Evolutionary conservation across 1,140 invertebrate species (phyloP).

Genomic region (Arctopsyche grandis): DNA sequence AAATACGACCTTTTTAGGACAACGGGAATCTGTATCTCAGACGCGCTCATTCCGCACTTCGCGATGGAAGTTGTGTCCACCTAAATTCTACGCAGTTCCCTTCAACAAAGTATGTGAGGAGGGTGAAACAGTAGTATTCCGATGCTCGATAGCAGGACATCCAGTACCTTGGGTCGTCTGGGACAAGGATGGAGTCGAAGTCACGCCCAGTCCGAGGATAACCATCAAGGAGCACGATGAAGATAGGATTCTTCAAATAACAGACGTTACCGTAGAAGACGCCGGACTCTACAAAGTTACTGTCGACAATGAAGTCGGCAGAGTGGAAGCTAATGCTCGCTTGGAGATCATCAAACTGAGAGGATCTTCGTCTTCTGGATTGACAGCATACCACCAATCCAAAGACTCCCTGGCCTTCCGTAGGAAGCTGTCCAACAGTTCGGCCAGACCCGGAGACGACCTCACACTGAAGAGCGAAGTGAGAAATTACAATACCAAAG

Average conservation of each 20-base stretch:
- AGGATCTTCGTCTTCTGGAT: constrained; percentile 59
- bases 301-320: constrained; percentile 84
- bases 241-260: constrained; percentile 78
- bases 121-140: constrained; percentile 81
- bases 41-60: constrained; percentile 36
- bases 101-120: constrained; percentile 85
- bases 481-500: constrained; percentile 67
- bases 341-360: constrained; percentile 79
- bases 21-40: constrained; percentile 43
- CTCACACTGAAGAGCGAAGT: constrained; percentile 69
- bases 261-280: constrained; percentile 79
- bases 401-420: constrained; percentile 61
- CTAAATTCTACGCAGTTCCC: constrained; percentile 89
- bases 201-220: constrained; percentile 73
- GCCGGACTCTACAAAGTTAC: constrained; percentile 84
- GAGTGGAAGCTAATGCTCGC: constrained; percentile 81
- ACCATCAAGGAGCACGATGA: constrained; percentile 81
- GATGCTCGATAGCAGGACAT: constrained; percentile 81
- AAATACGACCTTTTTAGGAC: constrained; percentile 56
- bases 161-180: constrained; percentile 81
- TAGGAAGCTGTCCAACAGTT: constrained; percentile 61
- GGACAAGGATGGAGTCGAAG: constrained; percentile 79
- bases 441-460: constrained; percentile 66
- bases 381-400: constrained; percentile 54
- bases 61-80: constrained; percentile 61